These are phyloP conservation scores for Plagiodera versicolora DNA, from an alignment of 2,888 invertebrate species.

Conservation along the genomic window DNA sequence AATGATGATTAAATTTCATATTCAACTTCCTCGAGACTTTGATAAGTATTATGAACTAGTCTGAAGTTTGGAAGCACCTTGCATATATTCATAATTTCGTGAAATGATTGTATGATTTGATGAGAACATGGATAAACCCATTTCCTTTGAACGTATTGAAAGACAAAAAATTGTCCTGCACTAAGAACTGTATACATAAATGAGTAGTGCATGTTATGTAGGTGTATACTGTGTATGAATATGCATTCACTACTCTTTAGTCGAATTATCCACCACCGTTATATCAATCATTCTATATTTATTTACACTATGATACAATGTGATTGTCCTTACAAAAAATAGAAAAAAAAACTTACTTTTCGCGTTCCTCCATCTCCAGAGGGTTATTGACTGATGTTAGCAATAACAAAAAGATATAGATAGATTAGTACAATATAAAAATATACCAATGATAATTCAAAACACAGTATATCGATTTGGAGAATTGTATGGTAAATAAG, in stretches of 20 bases:
- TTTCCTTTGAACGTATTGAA: too few species aligned
- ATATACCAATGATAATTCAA: slow-evolving; percentile 5
- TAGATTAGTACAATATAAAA: slow-evolving; percentile 22
- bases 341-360: slow-evolving; percentile 72
- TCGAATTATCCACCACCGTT: slow-evolving; percentile 29
- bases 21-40: background rate
- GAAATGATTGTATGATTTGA: too few species aligned
- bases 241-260: slow-evolving; percentile 4
- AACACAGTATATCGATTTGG: slow-evolving; percentile 20
- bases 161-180: too few species aligned
- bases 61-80: background rate
- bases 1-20: background rate
- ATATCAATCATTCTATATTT: slow-evolving; percentile 8
- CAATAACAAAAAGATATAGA: slow-evolving; percentile 47
- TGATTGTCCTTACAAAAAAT: slow-evolving; percentile 6
- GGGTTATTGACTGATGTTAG: slow-evolving; percentile 74
- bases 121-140: too few species aligned
- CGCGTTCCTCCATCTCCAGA: slow-evolving; percentile 79
- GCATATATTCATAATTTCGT: background rate
- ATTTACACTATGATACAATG: slow-evolving; percentile 22
- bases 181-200: too few species aligned
- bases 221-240: too few species aligned
- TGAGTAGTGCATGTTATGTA: too few species aligned
- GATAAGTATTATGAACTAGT: background rate
- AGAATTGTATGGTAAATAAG: slow-evolving; percentile 18